These are phyloP conservation scores for Phrynocephalus guinanensis DNA, from an alignment of 2,797 vertebrate species.

Conservation along the genomic window DNA sequence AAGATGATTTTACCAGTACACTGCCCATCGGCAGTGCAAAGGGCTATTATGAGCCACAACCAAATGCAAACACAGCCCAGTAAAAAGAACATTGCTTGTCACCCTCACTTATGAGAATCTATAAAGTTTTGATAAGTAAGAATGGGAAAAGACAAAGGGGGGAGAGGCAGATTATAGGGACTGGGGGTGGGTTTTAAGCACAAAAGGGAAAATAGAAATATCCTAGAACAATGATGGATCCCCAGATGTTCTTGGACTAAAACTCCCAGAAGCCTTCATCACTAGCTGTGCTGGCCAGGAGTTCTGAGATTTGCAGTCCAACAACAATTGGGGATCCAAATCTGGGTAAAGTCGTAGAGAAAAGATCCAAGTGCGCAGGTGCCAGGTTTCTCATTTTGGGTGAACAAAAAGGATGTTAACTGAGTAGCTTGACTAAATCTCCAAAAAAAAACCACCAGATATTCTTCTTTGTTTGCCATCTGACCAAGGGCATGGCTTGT, in stretches of 20 bases:
- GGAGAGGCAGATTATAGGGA: not conserved
- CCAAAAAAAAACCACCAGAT: not conserved
- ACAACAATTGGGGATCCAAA: no score
- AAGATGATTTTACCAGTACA: not conserved
- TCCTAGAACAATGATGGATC: not conserved
- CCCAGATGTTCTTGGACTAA: no score
- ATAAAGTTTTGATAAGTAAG: no score
- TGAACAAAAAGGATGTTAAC: not conserved
- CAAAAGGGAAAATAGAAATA: not conserved
- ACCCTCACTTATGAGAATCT: not conserved
- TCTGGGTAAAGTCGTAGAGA: no score
- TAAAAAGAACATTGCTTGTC: not conserved
- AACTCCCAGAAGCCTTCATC: no score
- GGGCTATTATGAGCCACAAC: not conserved
- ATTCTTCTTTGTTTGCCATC: not conserved
- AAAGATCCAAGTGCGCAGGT: not conserved
- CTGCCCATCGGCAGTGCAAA: not conserved
- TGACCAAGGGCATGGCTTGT: not conserved
- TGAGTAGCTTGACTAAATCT: not conserved
- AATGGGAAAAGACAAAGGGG: not conserved
- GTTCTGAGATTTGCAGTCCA: no score
- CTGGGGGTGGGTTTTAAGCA: not conserved
- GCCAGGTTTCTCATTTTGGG: not conserved
- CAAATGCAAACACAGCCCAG: not conserved
- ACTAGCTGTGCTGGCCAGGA: no score